Percentiles rank a stretch among this genome's conserved stretches.
Evolutionary conservation across 2,888 invertebrate genomes (phyloP).

Genomic region (Drosophila mettleri): DNA sequence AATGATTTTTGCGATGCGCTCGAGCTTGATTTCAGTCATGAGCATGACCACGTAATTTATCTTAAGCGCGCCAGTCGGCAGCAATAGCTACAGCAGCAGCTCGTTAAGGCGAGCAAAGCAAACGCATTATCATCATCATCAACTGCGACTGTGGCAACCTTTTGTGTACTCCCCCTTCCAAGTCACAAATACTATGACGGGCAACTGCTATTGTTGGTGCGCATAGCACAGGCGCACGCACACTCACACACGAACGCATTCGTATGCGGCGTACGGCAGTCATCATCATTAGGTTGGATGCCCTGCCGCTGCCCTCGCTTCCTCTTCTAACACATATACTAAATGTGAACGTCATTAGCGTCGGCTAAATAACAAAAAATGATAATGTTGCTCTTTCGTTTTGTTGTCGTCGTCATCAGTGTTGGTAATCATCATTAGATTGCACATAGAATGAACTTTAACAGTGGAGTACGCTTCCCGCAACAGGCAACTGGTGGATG

Average conservation of each 20-base stretch:
- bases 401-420: constrained; percentile 52
- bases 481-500: constrained; percentile 23
- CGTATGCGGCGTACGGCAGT: constrained; percentile 65
- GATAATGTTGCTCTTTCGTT: constrained; percentile 73
- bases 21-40: constrained; percentile 50
- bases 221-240: constrained; percentile 33
- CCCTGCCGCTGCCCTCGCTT: constrained; percentile 39
- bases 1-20: constrained; percentile 44
- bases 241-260: constrained; percentile 12
- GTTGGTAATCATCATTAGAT: constrained; percentile 81
- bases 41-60: constrained; percentile 71
- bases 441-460: constrained; percentile 56
- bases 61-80: constrained; percentile 61
- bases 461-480: constrained; percentile 15
- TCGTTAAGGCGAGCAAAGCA: constrained; percentile 73
- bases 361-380: constrained; percentile 79
- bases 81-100: constrained; percentile 43
- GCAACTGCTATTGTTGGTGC: constrained; percentile 65
- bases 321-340: constrained; percentile 16
- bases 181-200: constrained; percentile 40
- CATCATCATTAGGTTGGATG: constrained; percentile 82
- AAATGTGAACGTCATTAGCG: constrained; percentile 82
- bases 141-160: constrained; percentile 48
- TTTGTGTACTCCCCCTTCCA: constrained; percentile 27
- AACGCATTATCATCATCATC: constrained; percentile 80